Percentiles rank a stretch among this genome's conserved stretches.
Evolutionary conservation across 1,140 invertebrate genomes (phyloP).

Genomic region (Parasteatoda tepidariorum): DNA sequence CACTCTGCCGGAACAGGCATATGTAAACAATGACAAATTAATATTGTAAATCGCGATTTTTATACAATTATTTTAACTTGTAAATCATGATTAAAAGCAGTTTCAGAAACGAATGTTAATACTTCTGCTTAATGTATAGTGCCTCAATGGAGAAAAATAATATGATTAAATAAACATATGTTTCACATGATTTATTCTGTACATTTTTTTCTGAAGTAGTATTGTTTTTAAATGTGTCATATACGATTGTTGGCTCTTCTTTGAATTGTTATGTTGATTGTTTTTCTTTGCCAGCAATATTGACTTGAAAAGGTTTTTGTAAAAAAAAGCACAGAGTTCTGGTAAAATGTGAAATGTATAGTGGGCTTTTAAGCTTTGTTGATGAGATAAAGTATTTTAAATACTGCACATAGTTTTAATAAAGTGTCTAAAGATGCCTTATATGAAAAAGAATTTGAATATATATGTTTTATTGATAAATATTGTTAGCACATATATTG

Average conservation of each 20-base stretch:
- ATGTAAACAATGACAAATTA: no score
- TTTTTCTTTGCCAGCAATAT: conserved; percentile 31
- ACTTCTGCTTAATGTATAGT: conserved; percentile 8
- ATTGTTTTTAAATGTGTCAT: conserved; percentile 49
- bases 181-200: not conserved
- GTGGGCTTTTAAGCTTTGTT: conserved; percentile 46
- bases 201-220: not conserved
- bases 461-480: conserved; percentile 47
- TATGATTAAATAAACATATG: conserved; percentile 1
- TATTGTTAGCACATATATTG: conserved; percentile 40
- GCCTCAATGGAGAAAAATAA: not conserved
- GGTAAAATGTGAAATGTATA: conserved; percentile 14
- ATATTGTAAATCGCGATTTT: no score
- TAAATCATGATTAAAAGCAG: conserved; percentile 39
- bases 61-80: no score
- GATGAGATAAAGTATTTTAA: conserved; percentile 52
- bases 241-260: conserved; percentile 27
- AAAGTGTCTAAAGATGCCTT: conserved; percentile 36
- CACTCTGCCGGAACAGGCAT: no score
- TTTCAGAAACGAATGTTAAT: conserved; percentile 9
- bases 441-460: conserved; percentile 38
- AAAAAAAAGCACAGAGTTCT: conserved; percentile 25
- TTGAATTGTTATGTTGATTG: conserved; percentile 40
- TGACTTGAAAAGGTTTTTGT: conserved; percentile 14
- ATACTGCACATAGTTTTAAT: conserved; percentile 56